Evolutionary conservation across 2,797 vertebrate species (phyloP), one percentile per base, ranked within the genome.

Genomic region (Coreius guichenoti): DNA sequence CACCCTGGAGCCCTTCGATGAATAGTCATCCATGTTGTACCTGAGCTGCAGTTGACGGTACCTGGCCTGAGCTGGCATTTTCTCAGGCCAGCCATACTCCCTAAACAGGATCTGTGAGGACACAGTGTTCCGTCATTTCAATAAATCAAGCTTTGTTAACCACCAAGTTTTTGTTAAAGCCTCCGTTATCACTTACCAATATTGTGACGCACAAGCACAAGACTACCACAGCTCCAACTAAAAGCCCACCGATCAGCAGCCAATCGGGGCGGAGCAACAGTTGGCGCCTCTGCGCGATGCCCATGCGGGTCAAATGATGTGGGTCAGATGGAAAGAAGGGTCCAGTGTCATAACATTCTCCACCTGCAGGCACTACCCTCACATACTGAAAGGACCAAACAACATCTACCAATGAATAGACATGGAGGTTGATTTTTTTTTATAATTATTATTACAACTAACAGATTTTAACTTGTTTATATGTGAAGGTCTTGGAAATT

Each of bases 281-380:
- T 58, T 92, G 90, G 58, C 92, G 89, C 0, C 88, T 93, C 83
- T 84, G 94, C 14, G 90, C 93, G 2, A 99, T 97, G 65, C 97
- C 98, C 58, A 95, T 91, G 84, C 97, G 96, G 19, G 95, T 95
- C 69, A 96, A 86, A 0, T 96, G 91, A 82, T 93, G 94, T n/a
- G 97, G 96, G 0, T 83, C 90, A 0, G 95, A 92, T 83, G 95
- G 93, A 72, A 97, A 96, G 90, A 98, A 98, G 0, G 97, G 95
- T 0, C 96, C 96, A 0, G 94, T 91, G 33, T 96, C 94, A 1
- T 96, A 97, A 86, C 98, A 98, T 85, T 92, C 96, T 36, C 93
- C 96, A 0, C 96, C 97, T 0, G 69, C 86, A 0, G 96, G 96
- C 94, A 99, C 95, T 86, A 96, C 96, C 47, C 93, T 91, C 33